Conservation (phyloP, 2,888 invertebrate genomes). For the Fissipunctia ypsillon region DNA sequence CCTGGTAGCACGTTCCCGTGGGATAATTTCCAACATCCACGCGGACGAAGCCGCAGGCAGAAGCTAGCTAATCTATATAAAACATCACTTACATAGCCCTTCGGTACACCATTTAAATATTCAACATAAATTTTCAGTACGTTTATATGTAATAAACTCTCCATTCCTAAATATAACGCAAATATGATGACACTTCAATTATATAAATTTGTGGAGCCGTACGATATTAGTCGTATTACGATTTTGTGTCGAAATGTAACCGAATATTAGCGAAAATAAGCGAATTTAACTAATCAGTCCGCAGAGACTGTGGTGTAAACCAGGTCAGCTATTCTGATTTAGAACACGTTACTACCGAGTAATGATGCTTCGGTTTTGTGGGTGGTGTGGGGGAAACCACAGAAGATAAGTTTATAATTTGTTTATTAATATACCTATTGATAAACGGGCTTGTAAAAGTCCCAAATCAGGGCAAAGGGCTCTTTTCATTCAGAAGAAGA, state of each 20-base stretch:
- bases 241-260: slow-evolving; percentile 9
- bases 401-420: neutral
- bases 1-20: too few species aligned
- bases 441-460: neutral
- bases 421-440: neutral
- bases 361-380: slow-evolving; percentile 2
- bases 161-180: neutral
- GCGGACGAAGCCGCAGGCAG: too few species aligned
- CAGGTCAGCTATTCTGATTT: slow-evolving; percentile 47
- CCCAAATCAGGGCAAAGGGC: neutral
- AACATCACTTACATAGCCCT: neutral
- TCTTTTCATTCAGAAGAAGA: neutral
- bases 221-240: neutral
- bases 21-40: too few species aligned
- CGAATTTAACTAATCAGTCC: slow-evolving; percentile 32
- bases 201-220: slow-evolving; percentile 11
- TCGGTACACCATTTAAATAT: slow-evolving; percentile 1
- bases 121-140: neutral
- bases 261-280: slow-evolving; percentile 9
- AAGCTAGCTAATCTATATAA: too few species aligned
- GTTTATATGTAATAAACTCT: neutral
- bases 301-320: slow-evolving; percentile 16
- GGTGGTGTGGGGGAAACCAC: neutral
- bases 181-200: slow-evolving; percentile 24
- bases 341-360: slow-evolving; percentile 14